Conservation (phyloP, 2,113 vertebrate species). For the Cephalopterus ornatus region DNA sequence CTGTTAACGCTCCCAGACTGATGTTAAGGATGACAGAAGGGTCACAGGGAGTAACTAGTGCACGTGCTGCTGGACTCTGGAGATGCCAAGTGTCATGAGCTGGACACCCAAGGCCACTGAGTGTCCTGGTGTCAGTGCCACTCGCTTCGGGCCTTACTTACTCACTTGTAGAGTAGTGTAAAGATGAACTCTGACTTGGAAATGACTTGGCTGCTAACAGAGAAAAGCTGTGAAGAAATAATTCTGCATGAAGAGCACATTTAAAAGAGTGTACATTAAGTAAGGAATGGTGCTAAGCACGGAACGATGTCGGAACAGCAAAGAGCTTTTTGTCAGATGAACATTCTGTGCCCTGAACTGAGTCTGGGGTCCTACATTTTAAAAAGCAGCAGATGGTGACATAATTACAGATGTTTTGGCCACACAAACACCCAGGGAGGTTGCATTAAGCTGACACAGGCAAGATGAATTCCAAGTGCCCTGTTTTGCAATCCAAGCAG, state of each 20-base stretch:
- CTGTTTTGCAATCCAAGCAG: background rate
- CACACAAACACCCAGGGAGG: background rate
- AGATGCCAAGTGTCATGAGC: background rate
- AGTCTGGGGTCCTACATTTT: background rate
- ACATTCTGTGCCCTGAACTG: background rate
- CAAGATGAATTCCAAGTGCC: background rate
- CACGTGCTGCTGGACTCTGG: background rate
- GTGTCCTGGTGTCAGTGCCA: background rate
- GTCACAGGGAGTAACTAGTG: background rate
- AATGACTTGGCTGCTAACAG: background rate
- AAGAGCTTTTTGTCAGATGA: background rate
- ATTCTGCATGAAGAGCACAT: background rate
- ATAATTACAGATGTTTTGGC: background rate
- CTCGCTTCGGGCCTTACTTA: background rate
- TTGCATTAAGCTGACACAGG: background rate
- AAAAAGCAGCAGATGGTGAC: background rate
- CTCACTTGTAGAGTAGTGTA: background rate
- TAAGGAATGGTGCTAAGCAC: background rate
- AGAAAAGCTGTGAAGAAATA: background rate
- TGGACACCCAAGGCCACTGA: background rate
- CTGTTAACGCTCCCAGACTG: background rate
- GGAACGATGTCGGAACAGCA: background rate
- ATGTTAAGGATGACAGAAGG: background rate
- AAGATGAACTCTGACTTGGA: background rate
- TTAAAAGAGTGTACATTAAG: background rate